Evolutionary conservation across 2,113 vertebrate genomes (phyloP), one percentile per base, ranked within the genome.

Genomic region (Archilochus colubris): DNA sequence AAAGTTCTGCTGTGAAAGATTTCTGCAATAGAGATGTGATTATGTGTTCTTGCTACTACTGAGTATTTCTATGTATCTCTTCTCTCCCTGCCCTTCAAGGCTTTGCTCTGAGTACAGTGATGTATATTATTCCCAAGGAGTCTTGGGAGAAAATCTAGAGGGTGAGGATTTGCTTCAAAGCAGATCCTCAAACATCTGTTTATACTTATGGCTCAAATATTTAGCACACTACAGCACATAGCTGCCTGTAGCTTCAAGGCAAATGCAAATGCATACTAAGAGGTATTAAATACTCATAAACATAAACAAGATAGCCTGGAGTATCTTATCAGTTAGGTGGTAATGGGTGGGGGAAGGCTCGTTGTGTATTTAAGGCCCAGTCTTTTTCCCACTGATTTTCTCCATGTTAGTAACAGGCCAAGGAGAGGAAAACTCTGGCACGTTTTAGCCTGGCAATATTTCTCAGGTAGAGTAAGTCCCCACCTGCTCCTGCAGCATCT

Each of bases 221-320:
- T 97, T 95, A 97, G 96, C 91, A 91, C 63, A 69, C 82, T 97
- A 59, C 73, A 58, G 97, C 89, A 88, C 93, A 97, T 13, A 95
- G 95, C 96, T 97, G 97, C 95, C 95, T 89, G 9, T 66, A 91
- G 97, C 97, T 98, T 88, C 87, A 61, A 97, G 97, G 97, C 94
- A 96, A 97, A 97, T 9, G 5, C 70, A 74, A 95, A 97, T 68
- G 40, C 40, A 40, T 40, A 40, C 86, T 97, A 86, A 43, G 51
- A 93, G 81, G 73, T 89, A 96, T 96, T 95, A 96, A 96, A 86
- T 12, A 67, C 85, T 30, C 92, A 96, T 70, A 66, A 91, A 92
- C 69, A 82, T 89, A 82, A 96, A 96, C 86, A 90, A 61, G 69
- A 67, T 68, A 83, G 85, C 81, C 88, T 76, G 72, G 62, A 92